Conservation (phyloP, 2,113 vertebrate species). For the Lepus americanus region DNA sequence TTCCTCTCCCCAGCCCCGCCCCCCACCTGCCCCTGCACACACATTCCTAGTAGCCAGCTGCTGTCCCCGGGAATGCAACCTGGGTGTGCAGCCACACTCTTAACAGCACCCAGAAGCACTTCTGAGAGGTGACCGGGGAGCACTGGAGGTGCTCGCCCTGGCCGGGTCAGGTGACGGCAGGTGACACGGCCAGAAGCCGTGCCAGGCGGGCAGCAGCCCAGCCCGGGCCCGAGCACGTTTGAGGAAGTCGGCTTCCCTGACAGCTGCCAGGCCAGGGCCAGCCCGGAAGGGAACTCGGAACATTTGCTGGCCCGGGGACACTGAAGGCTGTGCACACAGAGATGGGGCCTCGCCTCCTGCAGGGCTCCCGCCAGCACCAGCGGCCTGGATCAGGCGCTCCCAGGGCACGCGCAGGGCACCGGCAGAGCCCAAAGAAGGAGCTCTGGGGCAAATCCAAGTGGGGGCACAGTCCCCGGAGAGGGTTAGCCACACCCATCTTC, state of each 20-base stretch:
- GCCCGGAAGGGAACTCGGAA: neutral
- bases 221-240: fast-evolving
- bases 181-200: fast-evolving
- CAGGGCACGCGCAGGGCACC: fast-evolving
- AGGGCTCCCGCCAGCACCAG: too few species aligned
- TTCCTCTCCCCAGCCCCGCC: too few species aligned
- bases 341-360: fast-evolving
- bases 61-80: too few species aligned
- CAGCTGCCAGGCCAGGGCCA: neutral
- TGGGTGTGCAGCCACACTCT: too few species aligned
- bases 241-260: neutral
- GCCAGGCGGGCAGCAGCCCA: neutral
- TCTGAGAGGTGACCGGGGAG: too few species aligned
- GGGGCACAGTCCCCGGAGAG: neutral
- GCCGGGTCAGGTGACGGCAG: fast-evolving
- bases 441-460: fast-evolving
- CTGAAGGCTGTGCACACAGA: fast-evolving
- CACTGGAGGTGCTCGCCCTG: fast-evolving
- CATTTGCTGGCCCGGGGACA: neutral
- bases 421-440: neutral
- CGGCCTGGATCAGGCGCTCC: fast-evolving
- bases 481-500: too few species aligned
- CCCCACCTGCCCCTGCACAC: too few species aligned
- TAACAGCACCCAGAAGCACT: too few species aligned
- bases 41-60: too few species aligned